phyloP scores from a whole-genome alignment of 2,888 invertebrate species.

The Ctenicera cuprea region DNA sequence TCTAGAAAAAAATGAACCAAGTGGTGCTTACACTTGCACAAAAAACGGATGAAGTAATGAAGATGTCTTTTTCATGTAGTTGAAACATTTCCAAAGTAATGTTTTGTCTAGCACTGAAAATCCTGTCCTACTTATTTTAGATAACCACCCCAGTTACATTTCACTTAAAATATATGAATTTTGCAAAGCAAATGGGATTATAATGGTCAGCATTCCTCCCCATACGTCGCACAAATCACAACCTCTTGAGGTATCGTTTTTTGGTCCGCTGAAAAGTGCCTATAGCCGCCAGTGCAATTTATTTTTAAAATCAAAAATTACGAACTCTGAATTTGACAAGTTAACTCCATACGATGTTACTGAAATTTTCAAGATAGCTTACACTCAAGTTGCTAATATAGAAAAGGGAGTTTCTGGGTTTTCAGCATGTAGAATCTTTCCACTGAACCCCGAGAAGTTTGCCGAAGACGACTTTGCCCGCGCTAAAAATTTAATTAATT shows the following conservation, averaged over 20 bases:
- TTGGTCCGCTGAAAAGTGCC: constrained; percentile 5
- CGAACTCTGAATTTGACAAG: constrained; percentile 12
- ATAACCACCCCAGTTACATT: constrained; percentile 36
- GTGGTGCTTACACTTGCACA: constrained; percentile 18
- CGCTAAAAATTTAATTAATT: background rate
- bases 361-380: constrained; percentile 8
- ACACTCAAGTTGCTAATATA: constrained; percentile 14
- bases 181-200: constrained; percentile 48
- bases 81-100: constrained; percentile 22
- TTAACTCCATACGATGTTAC: constrained; percentile 20
- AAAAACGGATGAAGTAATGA: constrained; percentile 33
- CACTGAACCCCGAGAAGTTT: constrained; percentile 6
- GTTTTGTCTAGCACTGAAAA: background rate
- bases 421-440: background rate
- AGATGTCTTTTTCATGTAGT: constrained; percentile 33
- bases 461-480: constrained; percentile 3
- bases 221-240: constrained; percentile 44
- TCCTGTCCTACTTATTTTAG: constrained; percentile 24
- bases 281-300: constrained; percentile 10
- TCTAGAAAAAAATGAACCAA: constrained; percentile 27
- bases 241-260: constrained; percentile 23
- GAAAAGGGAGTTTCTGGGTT: constrained; percentile 18
- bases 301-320: constrained; percentile 15
- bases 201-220: constrained; percentile 56
- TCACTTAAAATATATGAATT: constrained; percentile 26